Evolutionary conservation across 2,888 invertebrate species (phyloP), one percentile per base, ranked within the genome.

Genomic region (Mythimna lalbum): DNA sequence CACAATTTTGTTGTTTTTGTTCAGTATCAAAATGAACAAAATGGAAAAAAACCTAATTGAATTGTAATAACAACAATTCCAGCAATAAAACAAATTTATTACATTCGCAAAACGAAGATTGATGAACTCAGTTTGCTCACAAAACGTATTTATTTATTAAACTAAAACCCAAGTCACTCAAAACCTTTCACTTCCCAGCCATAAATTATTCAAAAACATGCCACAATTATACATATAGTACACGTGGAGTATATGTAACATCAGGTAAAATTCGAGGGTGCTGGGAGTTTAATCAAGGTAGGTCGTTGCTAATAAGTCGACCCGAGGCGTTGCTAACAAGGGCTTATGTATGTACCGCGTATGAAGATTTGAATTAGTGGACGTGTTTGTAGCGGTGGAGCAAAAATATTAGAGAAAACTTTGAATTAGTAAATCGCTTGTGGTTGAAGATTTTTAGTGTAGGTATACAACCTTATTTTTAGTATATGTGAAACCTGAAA

Each of bases 241-340:
- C n/a, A 49, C 10, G 36, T 12, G 63, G n/a, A 52, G 33, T 49
- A n/a, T 52, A 27, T 50, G 76, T 71, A 52, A 60, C 19, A 50
- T 63, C 73, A 85, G 84, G 81, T 78, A 63, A 79, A 71, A 74
- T 69, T 79, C 77, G 74, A 76, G 74, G 71, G 69, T 64, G 71
- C 71, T 80, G 23, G 62, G 64, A 81, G 85, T 83, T 86, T 88
- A 87, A 88, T 87, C 86, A 88, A 86, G 81, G 76, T 78, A 76
- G 56, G 68, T 73, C 56, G 62, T 57, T 73, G 84, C 84, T 88
- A 87, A 88, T 87, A 87, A 86, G 84, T 76, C 80, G 72, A 68
- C 73, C 65, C 70, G 75, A 59, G 60, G 71, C 67, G 76, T 60
- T 76, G 72, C 62, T 82, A 82, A 80, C 76, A 76, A 80, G 72